phyloP scores from a whole-genome alignment of 2,797 vertebrate species.

The Gila robusta region DNA sequence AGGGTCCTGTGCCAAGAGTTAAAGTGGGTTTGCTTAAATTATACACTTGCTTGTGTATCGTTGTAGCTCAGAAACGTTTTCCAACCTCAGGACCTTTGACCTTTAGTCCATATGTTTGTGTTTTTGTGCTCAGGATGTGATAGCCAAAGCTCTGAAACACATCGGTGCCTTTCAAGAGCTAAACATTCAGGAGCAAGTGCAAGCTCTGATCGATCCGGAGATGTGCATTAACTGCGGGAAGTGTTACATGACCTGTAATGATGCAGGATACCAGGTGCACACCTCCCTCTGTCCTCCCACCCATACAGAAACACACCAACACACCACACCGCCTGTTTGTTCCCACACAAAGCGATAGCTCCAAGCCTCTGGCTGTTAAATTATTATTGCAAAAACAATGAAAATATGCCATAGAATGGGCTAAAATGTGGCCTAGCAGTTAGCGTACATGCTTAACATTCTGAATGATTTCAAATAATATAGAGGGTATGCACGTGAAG shows the following conservation, averaged over 20 bases:
- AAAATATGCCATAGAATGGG: neutral
- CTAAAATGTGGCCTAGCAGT: neutral
- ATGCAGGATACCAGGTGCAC: constrained; percentile 89
- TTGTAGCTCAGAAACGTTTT: constrained; percentile 17
- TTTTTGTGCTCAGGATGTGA: constrained; percentile 79
- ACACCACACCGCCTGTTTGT: constrained; percentile 13
- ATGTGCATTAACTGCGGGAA: constrained; percentile 96
- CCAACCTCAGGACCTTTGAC: constrained; percentile 1
- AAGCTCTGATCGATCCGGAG: constrained; percentile 89
- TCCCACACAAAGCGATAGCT: constrained; percentile 44
- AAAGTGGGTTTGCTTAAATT: constrained; percentile 72
- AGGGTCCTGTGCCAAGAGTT: constrained; percentile 79
- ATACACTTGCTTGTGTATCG: neutral
- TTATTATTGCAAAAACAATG: neutral
- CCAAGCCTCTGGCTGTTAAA: constrained; percentile 13
- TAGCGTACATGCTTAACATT: neutral
- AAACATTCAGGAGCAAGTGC: constrained; percentile 86
- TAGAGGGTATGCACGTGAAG: neutral
- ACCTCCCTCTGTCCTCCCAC: constrained; percentile 39
- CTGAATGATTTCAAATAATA: neutral
- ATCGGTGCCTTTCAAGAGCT: constrained; percentile 90
- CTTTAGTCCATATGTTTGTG: constrained; percentile 44
- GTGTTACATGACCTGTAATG: constrained; percentile 94
- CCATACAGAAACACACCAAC: neutral
- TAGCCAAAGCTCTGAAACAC: constrained; percentile 86